Base-by-base conservation (phyloP, 2,797 vertebrate genomes). In the Takifugu rubripes region DNA sequence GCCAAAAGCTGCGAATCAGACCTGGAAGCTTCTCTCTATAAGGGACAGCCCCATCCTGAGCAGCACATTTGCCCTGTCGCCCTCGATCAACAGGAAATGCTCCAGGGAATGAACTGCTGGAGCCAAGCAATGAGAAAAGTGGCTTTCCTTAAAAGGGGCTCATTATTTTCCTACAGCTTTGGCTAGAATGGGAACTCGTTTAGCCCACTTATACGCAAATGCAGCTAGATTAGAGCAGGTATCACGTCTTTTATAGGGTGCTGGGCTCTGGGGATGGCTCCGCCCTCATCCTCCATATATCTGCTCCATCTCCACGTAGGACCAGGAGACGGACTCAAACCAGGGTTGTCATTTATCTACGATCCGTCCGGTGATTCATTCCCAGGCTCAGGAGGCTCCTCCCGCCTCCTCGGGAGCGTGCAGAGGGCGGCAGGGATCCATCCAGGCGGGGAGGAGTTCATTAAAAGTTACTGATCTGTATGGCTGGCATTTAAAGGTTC, bases 131-230 rank as follows among this genome's bases (percentile, higher is more conserved):
- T 46, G 26, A 46, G 51, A 55, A 52, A 70, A 70, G 49, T 42
- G 21, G 36, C 44, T 56, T 60, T 36, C 8, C 27, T 61, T 50
- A 56, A 65, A 57, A 52, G 33, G 46, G 7, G 49, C 56, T 74
- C 56, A 69, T 74, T 75, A 68, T 55, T 67, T 62, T 50, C 62
- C 52, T 33, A 52, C 54, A 67, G 36, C 57, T 67, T 48, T 47
- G 51, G 53, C 51, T 54, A 52, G 25, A 15, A 26, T 49, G 2
- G 25, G 45, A 50, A 29, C 27, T 40, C 25, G 5, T 46, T 15
- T 40, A 46, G 33, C 8, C 17, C 6, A 40, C 12, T 27, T 16
- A 40, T 57, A 25, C 42, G 11, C 10, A 56, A 42, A 40, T 26
- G 15, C 12, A 16, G 17, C 25, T 6, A 40, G 3, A 40, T 40